A percentile compares a stretch with the other conserved stretches of the same genome.
These are phyloP conservation scores for Dorcus hopei DNA, from an alignment of 2,888 invertebrate species.

Conservation along the genomic window DNA sequence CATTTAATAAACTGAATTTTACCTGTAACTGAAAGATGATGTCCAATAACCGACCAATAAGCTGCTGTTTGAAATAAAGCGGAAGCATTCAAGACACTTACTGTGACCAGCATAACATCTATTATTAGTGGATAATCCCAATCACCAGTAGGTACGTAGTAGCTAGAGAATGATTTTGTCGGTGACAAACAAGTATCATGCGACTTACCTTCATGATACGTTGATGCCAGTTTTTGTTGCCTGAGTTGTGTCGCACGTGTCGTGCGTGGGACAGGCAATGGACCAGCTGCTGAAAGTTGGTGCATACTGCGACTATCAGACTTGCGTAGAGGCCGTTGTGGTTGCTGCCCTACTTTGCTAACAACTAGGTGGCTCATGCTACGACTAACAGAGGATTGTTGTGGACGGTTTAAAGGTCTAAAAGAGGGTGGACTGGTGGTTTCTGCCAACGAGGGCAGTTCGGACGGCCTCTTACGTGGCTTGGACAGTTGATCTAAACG, in stretches of 20 bases:
- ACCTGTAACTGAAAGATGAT: constrained; percentile 11
- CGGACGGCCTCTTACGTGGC: constrained; percentile 59
- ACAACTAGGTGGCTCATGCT: constrained; percentile 69
- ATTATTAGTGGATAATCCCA: neutral
- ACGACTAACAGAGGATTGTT: constrained; percentile 54
- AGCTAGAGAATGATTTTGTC: constrained; percentile 2
- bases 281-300: constrained; percentile 42
- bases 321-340: constrained; percentile 44
- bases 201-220: constrained; percentile 26
- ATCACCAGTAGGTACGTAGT: constrained; percentile 1
- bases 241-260: constrained; percentile 48
- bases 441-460: constrained; percentile 46
- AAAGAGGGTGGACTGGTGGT: constrained; percentile 32
- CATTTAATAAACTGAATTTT: neutral
- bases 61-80: constrained; percentile 8
- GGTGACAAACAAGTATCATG: constrained; percentile 1
- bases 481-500: constrained; percentile 82
- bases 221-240: constrained; percentile 45
- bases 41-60: constrained; percentile 9
- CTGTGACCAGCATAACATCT: constrained; percentile 6
- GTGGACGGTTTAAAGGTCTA: constrained; percentile 40
- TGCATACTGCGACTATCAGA: constrained; percentile 50
- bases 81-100: constrained; percentile 8
- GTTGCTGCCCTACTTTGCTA: constrained; percentile 48
- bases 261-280: constrained; percentile 43